Evolutionary conservation across 2,113 vertebrate genomes (phyloP).

Genomic region (Parus major): DNA sequence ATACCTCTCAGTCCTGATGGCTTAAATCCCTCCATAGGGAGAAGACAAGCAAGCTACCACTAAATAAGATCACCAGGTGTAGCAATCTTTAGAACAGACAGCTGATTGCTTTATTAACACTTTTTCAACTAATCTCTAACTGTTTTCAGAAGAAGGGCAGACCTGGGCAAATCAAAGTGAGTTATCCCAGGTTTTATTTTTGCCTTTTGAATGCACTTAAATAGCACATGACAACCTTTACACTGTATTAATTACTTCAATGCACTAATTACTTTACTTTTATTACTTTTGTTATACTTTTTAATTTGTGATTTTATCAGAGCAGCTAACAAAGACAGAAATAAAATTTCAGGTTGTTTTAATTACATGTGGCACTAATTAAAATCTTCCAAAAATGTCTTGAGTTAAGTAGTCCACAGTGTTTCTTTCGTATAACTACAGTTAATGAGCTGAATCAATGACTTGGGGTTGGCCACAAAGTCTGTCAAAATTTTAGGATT

Average conservation of each 20-base stretch:
- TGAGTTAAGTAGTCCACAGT: neutral
- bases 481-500: neutral
- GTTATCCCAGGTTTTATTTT: neutral
- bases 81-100: neutral
- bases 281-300: neutral
- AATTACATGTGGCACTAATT: neutral
- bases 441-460: neutral
- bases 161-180: neutral
- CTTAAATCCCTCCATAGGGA: neutral
- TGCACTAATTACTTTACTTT: neutral
- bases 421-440: neutral
- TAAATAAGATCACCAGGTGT: neutral
- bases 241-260: rapidly evolving
- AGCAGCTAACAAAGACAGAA: neutral
- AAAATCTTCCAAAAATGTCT: neutral
- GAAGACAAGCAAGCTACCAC: neutral
- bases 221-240: neutral
- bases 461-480: neutral
- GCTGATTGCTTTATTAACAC: neutral
- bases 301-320: neutral
- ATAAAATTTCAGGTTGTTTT: neutral
- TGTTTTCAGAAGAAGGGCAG: neutral
- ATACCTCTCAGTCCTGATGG: neutral
- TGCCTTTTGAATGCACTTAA: neutral
- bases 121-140: neutral